Conservation (phyloP, 1,140 invertebrate genomes). For the Drosophila virilis region DNA sequence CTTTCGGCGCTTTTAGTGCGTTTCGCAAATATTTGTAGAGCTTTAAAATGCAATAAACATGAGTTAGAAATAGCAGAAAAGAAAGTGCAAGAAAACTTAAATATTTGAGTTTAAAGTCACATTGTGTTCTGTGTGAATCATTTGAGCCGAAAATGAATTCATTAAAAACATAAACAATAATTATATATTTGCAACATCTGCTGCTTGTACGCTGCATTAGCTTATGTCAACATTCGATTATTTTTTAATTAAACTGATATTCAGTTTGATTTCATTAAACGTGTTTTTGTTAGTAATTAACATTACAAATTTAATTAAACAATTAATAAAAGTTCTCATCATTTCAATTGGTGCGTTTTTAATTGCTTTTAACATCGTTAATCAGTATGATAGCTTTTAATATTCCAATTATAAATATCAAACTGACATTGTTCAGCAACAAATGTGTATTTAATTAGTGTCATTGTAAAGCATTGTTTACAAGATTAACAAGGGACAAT, state of each 20-base stretch:
- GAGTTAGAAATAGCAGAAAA: not conserved
- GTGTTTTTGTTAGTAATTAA: not conserved
- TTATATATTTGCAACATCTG: not conserved
- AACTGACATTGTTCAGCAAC: not conserved
- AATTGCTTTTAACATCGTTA: conserved; percentile 37
- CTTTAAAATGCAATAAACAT: conserved; percentile 46
- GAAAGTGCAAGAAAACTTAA: no score
- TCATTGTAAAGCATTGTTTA: not conserved
- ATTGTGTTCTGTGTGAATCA: no score
- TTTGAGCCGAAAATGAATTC: no score
- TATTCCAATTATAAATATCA: not conserved
- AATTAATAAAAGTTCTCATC: conserved; percentile 15
- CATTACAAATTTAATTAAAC: conserved; percentile 8
- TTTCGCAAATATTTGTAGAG: conserved; percentile 57
- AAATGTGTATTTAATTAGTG: conserved; percentile 2
- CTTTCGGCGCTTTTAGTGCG: conserved; percentile 43
- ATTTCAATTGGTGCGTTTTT: conserved; percentile 3
- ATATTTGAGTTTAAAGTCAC: no score
- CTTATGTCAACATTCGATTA: conserved; percentile 37
- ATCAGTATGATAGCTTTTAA: not conserved
- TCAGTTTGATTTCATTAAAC: conserved; percentile 47
- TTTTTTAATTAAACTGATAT: conserved; percentile 60
- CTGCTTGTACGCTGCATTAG: not conserved
- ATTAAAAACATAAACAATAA: not conserved
- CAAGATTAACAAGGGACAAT: not conserved